Conservation (phyloP, 64 coral and sea anemone species). For the Trachythela sp. region DNA sequence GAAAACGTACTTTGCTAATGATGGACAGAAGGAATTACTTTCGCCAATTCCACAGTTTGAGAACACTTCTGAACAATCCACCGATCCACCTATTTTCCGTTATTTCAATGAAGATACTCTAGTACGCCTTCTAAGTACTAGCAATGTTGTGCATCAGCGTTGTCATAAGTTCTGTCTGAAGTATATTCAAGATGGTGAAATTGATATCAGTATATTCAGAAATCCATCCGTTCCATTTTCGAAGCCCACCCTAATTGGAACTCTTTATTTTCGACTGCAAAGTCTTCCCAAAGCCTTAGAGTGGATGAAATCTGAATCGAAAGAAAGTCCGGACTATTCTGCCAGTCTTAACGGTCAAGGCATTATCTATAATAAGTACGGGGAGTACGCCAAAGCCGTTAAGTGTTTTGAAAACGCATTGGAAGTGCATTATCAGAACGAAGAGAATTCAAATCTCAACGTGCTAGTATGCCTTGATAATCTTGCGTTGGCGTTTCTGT, state of each 20-base stretch:
- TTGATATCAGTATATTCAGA: not conserved
- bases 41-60: not conserved
- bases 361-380: not conserved
- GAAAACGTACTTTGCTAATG: conserved; percentile 5
- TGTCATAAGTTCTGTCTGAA: not conserved
- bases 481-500: not conserved
- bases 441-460: not conserved
- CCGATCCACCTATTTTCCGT: not conserved
- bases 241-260: not conserved
- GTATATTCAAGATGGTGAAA: not conserved
- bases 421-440: not conserved
- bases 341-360: not conserved
- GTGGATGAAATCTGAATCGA: not conserved
- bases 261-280: not conserved
- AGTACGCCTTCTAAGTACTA: not conserved
- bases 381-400: not conserved
- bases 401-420: not conserved
- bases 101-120: not conserved
- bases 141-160: not conserved
- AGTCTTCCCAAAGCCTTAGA: not conserved
- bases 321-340: not conserved
- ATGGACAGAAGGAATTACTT: not conserved
- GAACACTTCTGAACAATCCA: not conserved
- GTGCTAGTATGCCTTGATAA: no score
- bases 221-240: not conserved